phyloP scores from a whole-genome alignment of 2,797 vertebrate genomes.

The Nyctibius grandis region DNA sequence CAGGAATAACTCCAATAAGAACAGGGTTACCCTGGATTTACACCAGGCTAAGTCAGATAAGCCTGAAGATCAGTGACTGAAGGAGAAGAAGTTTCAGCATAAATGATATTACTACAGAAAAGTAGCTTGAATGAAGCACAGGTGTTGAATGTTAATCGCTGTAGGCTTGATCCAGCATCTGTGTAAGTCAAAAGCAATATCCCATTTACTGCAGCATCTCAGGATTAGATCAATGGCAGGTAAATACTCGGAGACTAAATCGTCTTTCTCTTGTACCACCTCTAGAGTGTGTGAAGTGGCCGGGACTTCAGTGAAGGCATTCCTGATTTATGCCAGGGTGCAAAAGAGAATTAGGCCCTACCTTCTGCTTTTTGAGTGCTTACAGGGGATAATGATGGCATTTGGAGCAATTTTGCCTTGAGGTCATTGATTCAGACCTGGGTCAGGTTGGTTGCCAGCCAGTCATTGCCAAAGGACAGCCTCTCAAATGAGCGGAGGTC shows the following conservation, averaged over 20 bases:
- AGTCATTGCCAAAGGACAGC: background rate
- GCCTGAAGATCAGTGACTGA: slow-evolving; percentile 40
- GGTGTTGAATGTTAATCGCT: slow-evolving; percentile 47
- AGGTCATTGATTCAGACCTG: background rate
- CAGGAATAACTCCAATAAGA: slow-evolving; percentile 42
- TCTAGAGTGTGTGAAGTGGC: background rate
- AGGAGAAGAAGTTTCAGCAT: slow-evolving; percentile 43
- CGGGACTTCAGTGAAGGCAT: background rate
- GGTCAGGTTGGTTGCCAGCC: background rate
- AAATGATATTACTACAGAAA: slow-evolving; percentile 48
- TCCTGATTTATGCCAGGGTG: background rate
- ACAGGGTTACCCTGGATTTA: slow-evolving; percentile 33
- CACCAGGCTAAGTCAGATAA: slow-evolving; percentile 46
- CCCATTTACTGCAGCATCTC: slow-evolving; percentile 23
- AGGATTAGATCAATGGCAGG: background rate
- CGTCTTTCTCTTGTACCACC: background rate
- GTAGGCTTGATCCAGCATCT: slow-evolving; percentile 17
- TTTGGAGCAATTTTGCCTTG: background rate
- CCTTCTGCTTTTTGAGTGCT: background rate
- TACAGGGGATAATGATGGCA: background rate
- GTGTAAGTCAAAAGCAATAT: slow-evolving; percentile 31
- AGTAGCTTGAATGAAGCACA: slow-evolving; percentile 46
- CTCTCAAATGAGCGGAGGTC: background rate
- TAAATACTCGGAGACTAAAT: background rate
- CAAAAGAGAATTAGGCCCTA: background rate